Conservation (phyloP, 2,888 invertebrate genomes). For the Synanthedon tipuliformis region DNA sequence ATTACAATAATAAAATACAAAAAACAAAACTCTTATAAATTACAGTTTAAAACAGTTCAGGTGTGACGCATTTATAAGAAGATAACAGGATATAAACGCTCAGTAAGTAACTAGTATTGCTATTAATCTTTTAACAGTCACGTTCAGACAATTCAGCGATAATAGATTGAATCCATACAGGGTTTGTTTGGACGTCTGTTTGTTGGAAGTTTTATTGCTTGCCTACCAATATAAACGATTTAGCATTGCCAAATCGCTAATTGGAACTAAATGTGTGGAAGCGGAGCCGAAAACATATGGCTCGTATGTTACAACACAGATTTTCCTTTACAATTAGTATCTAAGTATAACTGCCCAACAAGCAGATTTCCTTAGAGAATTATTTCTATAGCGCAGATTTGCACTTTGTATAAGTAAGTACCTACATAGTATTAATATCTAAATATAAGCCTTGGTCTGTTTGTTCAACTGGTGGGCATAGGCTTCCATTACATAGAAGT, state of each 20-base stretch:
- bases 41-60: neutral
- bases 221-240: neutral
- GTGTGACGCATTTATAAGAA: neutral
- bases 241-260: neutral
- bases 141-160: slow-evolving; percentile 52
- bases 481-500: too few relatives aligned
- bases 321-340: too few relatives aligned
- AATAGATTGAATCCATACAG: slow-evolving; percentile 18
- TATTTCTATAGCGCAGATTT: too few relatives aligned
- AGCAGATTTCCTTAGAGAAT: too few relatives aligned
- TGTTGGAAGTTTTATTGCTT: slow-evolving; percentile 1
- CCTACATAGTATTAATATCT: too few relatives aligned
- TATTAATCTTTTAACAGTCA: slow-evolving; percentile 42
- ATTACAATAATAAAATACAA: neutral
- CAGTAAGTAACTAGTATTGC: slow-evolving; percentile 28
- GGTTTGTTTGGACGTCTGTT: slow-evolving; percentile 6
- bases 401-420: too few relatives aligned
- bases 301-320: too few relatives aligned
- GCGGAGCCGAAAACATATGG: neutral
- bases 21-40: neutral
- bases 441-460: too few relatives aligned
- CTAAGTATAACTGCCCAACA: too few relatives aligned
- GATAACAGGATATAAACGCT: slow-evolving; percentile 20
- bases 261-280: neutral
- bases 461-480: too few relatives aligned